A percentile compares a stretch with the other conserved stretches of the same genome.
Conservation (phyloP, 2,888 invertebrate genomes). For the Polylopha cassiicola region DNA sequence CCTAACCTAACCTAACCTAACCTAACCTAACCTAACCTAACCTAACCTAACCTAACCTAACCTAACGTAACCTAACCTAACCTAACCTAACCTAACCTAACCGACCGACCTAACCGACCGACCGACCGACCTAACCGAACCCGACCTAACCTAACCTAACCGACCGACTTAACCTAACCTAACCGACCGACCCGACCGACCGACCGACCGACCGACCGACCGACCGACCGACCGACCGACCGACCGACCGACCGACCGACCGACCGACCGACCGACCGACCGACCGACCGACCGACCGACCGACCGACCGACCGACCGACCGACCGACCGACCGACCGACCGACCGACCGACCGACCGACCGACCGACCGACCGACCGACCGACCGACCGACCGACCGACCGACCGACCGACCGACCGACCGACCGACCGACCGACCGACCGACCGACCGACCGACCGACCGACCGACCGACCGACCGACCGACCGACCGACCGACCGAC, state of each 20-base stretch:
- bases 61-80: conserved; percentile 10
- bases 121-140: not conserved
- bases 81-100: conserved; percentile 11
- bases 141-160: not conserved
- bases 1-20: conserved; percentile 10
- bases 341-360: conserved; percentile 1
- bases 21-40: conserved; percentile 10
- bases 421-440: conserved; percentile 1
- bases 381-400: conserved; percentile 1
- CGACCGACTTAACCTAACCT: conserved; percentile 13
- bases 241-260: conserved; percentile 1
- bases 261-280: conserved; percentile 1
- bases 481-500: conserved; percentile 9
- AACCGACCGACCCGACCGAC: conserved; percentile 5
- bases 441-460: conserved; percentile 4
- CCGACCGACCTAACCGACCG: conserved; percentile 7
- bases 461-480: conserved; percentile 5
- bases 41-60: conserved; percentile 10
- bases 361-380: not conserved
- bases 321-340: conserved; percentile 1
- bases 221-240: conserved; percentile 9
- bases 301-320: conserved; percentile 1
- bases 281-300: not conserved
- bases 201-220: conserved; percentile 7
- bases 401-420: conserved; percentile 1